Evolutionary conservation across 2,797 vertebrate genomes (phyloP).

Genomic region (Notolepis coatsorum): DNA sequence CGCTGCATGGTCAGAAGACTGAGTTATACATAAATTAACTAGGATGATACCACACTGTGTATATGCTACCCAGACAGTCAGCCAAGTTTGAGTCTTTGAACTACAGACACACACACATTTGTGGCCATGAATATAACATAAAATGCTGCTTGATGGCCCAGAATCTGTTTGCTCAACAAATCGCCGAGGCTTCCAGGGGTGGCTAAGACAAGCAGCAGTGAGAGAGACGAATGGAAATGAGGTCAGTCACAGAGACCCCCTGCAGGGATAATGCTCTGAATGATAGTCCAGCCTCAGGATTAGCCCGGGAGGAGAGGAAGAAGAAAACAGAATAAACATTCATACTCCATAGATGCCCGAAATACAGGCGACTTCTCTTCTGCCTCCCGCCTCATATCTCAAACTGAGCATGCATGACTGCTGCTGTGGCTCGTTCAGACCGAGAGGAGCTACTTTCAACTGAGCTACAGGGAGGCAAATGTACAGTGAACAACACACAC

Average conservation of each 20-base stretch:
- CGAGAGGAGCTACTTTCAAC: slow-evolving; percentile 34
- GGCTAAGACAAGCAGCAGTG: slow-evolving; percentile 19
- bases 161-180: slow-evolving; percentile 29
- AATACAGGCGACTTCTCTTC: slow-evolving; percentile 34
- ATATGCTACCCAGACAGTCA: slow-evolving; percentile 25
- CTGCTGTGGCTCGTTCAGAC: slow-evolving; percentile 37
- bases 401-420: slow-evolving; percentile 43
- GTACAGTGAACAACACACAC: background rate
- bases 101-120: background rate
- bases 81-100: background rate
- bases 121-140: slow-evolving; percentile 7
- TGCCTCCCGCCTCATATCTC: slow-evolving; percentile 27
- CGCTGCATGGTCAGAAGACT: slow-evolving; percentile 37
- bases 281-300: slow-evolving; percentile 40
- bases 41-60: background rate
- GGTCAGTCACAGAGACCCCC: slow-evolving; percentile 37
- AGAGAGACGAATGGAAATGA: slow-evolving; percentile 29
- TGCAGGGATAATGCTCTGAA: slow-evolving; percentile 43
- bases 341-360: slow-evolving; percentile 1
- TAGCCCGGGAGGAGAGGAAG: slow-evolving; percentile 15
- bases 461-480: slow-evolving; percentile 29
- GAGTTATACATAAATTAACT: slow-evolving; percentile 67
- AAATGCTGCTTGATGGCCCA: slow-evolving; percentile 21
- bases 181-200: slow-evolving; percentile 14
- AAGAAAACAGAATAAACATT: background rate